Base-by-base conservation (phyloP, 2,888 invertebrate genomes). In the Drosophila diplacantha region DNA sequence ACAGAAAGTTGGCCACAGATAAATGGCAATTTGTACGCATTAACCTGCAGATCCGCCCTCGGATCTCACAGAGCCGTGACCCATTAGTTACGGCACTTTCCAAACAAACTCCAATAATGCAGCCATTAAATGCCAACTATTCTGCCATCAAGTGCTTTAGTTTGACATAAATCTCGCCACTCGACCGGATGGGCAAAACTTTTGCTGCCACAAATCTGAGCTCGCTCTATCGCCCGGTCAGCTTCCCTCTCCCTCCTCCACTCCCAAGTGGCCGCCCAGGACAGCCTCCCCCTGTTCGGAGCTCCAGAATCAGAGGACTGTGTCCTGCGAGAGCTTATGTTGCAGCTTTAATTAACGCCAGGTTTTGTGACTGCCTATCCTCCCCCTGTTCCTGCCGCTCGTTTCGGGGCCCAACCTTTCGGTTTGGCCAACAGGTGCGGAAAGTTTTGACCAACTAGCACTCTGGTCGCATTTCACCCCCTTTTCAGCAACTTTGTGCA, bases 81-180 rank as follows among this genome's bases (percentile, higher is more conserved):
- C 79, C 83, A 83, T 78, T 78, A 69, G 79, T 83, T 72, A 66
- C 51, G 65, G 63, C 70, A 81, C 70, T 83, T 59, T 83, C 72
- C 58, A 50, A 63, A 76, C 64, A 67, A 78, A 78, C 64, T 78
- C 71, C 83, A 78, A 78, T 78, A 83, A 78, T 81, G 73, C 75
- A 78, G 83, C 83, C 81, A 78, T 78, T 83, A 78, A 81, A 78
- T 78, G 83, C 75, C 83, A 83, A 83, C 83, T 83, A 83, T 69
- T 77, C 68, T 69, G 78, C 62, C 77, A 81, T 83, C 81, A 78
- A 78, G 83, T 83, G 73, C 79, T 78, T 78, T 83, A 83, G 78
- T 81, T 78, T 78, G 83, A 75, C 83, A 78, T 78, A 83, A 78
- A 83, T 78, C 81, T 78, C 14, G 12, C 2, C 12, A 20, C 38